Evolutionary conservation across 2,113 vertebrate species (phyloP).

Genomic region (Eurystomus gularis): DNA sequence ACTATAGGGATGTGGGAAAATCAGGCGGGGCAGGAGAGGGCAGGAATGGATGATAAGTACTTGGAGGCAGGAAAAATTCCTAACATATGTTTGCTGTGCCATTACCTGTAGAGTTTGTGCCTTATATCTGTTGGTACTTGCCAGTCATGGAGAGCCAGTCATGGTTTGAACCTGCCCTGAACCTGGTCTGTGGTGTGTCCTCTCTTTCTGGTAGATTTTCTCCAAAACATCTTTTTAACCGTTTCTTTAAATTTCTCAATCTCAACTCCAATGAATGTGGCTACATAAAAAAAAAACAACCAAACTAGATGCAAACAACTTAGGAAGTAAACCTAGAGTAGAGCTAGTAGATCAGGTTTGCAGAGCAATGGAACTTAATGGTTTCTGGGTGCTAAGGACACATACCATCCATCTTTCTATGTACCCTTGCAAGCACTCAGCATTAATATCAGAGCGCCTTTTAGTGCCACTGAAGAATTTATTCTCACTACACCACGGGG

Average conservation of each 20-base stretch:
- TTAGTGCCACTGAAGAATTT: conserved; percentile 36
- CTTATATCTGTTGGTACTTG: neutral
- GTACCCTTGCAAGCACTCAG: neutral
- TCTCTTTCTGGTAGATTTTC: neutral
- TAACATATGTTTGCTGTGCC: neutral
- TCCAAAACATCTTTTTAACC: neutral
- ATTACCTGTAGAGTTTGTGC: neutral
- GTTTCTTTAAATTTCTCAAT: neutral
- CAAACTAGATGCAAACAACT: neutral
- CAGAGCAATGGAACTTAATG: neutral
- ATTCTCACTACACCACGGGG: neutral
- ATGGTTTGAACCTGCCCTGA: neutral
- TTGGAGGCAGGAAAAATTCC: neutral
- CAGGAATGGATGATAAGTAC: neutral
- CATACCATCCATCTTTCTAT: neutral
- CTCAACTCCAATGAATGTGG: neutral
- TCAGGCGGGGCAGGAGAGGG: neutral
- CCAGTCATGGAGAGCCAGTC: neutral
- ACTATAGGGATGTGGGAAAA: neutral
- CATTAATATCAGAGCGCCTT: conserved; percentile 19
- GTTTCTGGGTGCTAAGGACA: neutral
- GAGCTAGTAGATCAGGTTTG: neutral
- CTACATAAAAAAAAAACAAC: neutral
- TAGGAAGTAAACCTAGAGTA: neutral
- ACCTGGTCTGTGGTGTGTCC: neutral